These are phyloP conservation scores for Corvus hawaiiensis DNA, from an alignment of 2,113 vertebrate genomes.

Conservation along the genomic window DNA sequence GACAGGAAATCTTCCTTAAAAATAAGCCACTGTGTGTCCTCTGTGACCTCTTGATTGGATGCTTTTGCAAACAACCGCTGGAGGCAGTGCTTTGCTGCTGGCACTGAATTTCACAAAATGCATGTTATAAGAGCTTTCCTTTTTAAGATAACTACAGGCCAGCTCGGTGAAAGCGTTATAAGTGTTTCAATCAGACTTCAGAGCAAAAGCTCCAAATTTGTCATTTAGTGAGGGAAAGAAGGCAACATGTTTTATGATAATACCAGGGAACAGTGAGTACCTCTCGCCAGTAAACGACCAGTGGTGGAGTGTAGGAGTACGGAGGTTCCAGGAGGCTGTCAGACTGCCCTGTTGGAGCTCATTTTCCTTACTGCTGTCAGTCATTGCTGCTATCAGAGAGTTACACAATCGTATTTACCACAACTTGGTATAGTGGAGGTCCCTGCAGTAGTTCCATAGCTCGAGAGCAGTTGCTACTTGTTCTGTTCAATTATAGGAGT, in stretches of 20 bases:
- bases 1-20: background rate
- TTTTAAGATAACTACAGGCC: background rate
- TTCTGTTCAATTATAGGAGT: background rate
- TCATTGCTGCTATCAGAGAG: background rate
- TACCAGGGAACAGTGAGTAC: background rate
- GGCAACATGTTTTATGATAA: background rate
- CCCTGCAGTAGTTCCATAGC: background rate
- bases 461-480: background rate
- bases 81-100: background rate
- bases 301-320: background rate
- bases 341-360: background rate
- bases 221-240: background rate
- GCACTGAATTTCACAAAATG: background rate
- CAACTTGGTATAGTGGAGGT: rapidly evolving
- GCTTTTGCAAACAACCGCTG: background rate
- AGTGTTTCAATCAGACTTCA: background rate
- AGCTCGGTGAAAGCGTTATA: background rate
- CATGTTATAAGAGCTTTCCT: background rate
- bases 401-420: background rate
- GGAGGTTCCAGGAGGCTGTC: background rate
- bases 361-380: background rate
- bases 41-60: background rate
- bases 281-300: background rate
- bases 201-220: background rate
- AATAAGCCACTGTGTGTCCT: background rate